These are phyloP conservation scores for Perithous albicinctus DNA, from an alignment of 2,888 invertebrate genomes.

Conservation along the genomic window DNA sequence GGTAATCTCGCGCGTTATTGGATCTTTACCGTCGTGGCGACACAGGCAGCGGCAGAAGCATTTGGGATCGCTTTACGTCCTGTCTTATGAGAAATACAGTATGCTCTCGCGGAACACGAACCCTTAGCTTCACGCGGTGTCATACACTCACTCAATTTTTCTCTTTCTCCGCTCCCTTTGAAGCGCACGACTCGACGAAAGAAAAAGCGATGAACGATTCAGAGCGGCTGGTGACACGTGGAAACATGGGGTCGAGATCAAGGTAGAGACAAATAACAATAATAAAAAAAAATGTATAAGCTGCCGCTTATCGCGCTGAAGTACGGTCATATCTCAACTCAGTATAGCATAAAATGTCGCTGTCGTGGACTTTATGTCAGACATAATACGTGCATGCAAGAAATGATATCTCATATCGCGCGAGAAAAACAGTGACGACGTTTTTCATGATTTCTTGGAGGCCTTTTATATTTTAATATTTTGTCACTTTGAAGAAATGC, in stretches of 20 bases:
- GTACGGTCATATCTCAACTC: not conserved
- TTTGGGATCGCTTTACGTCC: constrained; percentile 31
- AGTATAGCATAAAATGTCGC: not conserved
- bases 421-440: not conserved
- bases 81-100: constrained; percentile 55
- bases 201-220: constrained; percentile 7
- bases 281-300: not conserved
- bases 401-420: not conserved
- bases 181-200: constrained; percentile 5
- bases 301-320: not conserved
- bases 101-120: constrained; percentile 48
- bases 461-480: not conserved
- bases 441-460: not conserved
- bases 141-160: constrained; percentile 1
- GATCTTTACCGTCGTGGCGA: constrained; percentile 31
- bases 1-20: constrained; percentile 42
- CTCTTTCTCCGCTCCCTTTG: not conserved
- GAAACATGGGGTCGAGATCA: not conserved
- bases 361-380: not conserved
- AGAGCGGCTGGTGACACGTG: not conserved
- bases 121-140: not conserved
- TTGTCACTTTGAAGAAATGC: too few species aligned
- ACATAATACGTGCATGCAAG: not conserved
- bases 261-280: not conserved
- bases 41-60: constrained; percentile 25